phyloP scores from a whole-genome alignment of 2,113 vertebrate species.

The Campylorhamphus procurvoides region DNA sequence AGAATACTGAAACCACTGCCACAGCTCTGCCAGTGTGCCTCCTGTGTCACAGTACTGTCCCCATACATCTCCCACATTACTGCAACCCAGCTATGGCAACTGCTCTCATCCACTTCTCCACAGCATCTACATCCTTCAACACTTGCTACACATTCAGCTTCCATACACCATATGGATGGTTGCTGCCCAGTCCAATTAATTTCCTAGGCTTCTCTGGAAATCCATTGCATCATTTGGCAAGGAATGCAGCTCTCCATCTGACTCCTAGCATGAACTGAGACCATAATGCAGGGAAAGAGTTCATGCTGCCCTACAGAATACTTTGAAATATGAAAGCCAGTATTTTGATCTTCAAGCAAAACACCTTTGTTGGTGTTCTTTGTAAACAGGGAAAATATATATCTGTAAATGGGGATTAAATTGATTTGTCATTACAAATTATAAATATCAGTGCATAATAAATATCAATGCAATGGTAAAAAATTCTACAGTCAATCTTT shows the following conservation, averaged over 20 bases:
- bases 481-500: background rate
- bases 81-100: background rate
- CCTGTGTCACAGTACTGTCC: background rate
- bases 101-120: background rate
- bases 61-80: background rate
- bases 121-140: background rate
- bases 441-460: background rate
- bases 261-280: background rate
- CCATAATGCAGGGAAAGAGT: background rate
- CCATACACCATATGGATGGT: background rate
- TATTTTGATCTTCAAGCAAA: background rate
- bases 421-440: background rate
- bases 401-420: background rate
- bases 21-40: background rate
- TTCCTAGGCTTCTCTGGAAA: background rate
- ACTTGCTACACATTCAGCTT: background rate
- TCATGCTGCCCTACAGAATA: background rate
- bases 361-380: background rate
- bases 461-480: background rate
- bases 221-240: background rate
- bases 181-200: background rate
- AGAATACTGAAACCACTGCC: background rate
- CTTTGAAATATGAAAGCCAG: background rate
- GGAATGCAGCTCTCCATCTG: background rate
- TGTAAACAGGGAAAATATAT: background rate